Conservation (phyloP, 2,113 vertebrate species). For the Epinephelus moara region DNA sequence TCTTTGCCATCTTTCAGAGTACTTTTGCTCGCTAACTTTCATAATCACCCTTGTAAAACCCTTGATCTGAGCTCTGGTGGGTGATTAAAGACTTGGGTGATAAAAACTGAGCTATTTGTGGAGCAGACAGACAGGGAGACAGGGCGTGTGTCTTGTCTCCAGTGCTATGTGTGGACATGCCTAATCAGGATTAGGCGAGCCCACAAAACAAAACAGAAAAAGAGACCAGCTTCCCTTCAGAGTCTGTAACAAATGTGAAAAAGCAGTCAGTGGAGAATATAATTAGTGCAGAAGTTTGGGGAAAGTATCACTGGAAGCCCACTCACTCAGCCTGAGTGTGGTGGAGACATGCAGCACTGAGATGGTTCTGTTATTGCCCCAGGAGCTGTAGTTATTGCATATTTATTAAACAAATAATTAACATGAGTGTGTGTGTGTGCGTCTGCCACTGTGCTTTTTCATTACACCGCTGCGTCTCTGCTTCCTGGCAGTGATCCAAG, state of each 20-base stretch:
- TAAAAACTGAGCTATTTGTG: constrained; percentile 65
- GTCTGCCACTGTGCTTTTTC: constrained; percentile 55
- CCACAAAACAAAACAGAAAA: constrained; percentile 50
- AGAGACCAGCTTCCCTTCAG: constrained; percentile 6
- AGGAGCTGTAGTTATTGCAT: constrained; percentile 72
- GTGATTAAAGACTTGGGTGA: constrained; percentile 65
- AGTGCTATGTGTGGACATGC: constrained; percentile 40
- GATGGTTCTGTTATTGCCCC: constrained; percentile 57
- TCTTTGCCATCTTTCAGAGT: constrained; percentile 53
- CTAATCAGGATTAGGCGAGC: constrained; percentile 72
- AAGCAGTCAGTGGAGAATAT: constrained; percentile 32
- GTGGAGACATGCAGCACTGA: constrained; percentile 35
- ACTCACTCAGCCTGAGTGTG: constrained; percentile 27
- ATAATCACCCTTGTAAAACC: constrained; percentile 70
- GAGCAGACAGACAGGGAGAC: constrained; percentile 23
- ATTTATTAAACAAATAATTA: constrained; percentile 83
- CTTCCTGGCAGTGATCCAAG: constrained; percentile 70
- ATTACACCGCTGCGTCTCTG: constrained; percentile 53
- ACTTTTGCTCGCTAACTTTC: constrained; percentile 56
- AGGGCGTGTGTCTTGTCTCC: constrained; percentile 29
- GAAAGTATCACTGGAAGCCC: constrained; percentile 37
- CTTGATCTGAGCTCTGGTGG: constrained; percentile 61
- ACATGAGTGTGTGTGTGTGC: constrained; percentile 52
- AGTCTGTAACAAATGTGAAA: constrained; percentile 32
- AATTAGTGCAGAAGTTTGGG: constrained; percentile 48